Base-by-base conservation (phyloP, 2,888 invertebrate genomes). In the Apoda limacodes region DNA sequence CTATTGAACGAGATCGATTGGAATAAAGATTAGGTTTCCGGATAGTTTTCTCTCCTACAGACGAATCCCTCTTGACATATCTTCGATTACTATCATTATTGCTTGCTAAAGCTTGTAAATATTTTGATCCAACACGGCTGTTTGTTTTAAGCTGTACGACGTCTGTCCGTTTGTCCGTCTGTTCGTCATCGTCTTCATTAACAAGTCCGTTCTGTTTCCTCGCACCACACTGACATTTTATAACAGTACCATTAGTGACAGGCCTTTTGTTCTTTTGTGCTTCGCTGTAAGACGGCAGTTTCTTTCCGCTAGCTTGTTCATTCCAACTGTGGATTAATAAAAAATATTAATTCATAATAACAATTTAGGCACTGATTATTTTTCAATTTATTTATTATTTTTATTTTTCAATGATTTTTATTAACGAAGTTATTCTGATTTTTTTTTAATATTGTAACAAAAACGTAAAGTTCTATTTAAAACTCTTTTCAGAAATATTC, bases 241-340 rank as follows among this genome's bases (percentile, higher is more conserved):
- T 60, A 48, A 67, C 71, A 43, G 57, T 62, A 54, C 75, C 74
- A 61, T 72, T 76, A 57, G 61, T 60, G 40, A 68, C 60, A 58
- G 68, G 61, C 60, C 69, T 72, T 58, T 71, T 78, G 67, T 65
- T 74, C 66, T 76, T 80, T 80, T 80, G 80, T 78, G 78, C 78
- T 68, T 80, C 80, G 71, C 71, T 76, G 50, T 75, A 75, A 48
- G 66, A 60, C 63, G 75, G 74, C 74, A 81, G 72, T 70, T 74
- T 81, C 66, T 75, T 68, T 50, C 63, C 67, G 68, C 64, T 70
- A 52, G 64, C 58, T 66, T 81, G 80, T 67, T 82, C 82, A 82
- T 81, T 82, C 82, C 82, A 82, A 80, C 82, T 82, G 76, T 31
- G 31, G 30, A 34, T 30, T 45, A 25, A 37, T 50, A 31, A 32